Base-by-base conservation (phyloP, 2,888 invertebrate genomes). In the Bellardia bayeri region DNA sequence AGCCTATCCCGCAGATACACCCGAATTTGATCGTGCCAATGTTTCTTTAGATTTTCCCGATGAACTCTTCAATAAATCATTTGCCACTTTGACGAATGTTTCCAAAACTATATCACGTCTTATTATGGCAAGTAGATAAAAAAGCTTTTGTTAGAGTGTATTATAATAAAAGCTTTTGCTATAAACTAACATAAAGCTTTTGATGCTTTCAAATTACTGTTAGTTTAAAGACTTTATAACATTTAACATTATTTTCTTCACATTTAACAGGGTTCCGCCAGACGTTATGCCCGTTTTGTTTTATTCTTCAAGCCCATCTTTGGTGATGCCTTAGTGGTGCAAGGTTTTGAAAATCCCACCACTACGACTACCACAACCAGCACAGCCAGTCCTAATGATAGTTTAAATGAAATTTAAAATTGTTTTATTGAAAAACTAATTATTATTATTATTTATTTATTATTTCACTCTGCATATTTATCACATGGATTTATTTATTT, bases 261-360 rank as follows among this genome's bases (percentile, higher is more conserved):
- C 49, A 16, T 23, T 69, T 95, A 95, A 33, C 95, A 97, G 97
- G 97, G 96, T 93, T 96, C 97, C 5, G 97, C 97, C 45, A 95
- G 96, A 89, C 95, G 97, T 82, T 96, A 96, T 91, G 96, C 96
- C 91, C 95, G 95, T 37, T 95, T 97, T 90, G 93, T 97, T 89
- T 95, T 97, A 81, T 95, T 97, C 61, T 96, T 97, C 94, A 95
- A 96, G 90, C 97, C 97, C 3, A 93, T 97, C 85, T 95, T 97
- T 92, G 95, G 96, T 16, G 95, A 96, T n/a, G 94, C 95, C 13
- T 95, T 97, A 91, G 96, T 96, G 89, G 96, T 96, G 89, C 96
- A 97, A 92, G 97, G 97, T 5, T 94, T 96, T 75, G 95, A 96
- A 89, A 89, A 91, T 72, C 92, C 93, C 11, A 91, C 92, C 11